Evolutionary conservation across 37 sponge, comb jelly and placozoan species (phyloP), one percentile per base, ranked within the genome.

Genomic region (Agelas oroides): DNA sequence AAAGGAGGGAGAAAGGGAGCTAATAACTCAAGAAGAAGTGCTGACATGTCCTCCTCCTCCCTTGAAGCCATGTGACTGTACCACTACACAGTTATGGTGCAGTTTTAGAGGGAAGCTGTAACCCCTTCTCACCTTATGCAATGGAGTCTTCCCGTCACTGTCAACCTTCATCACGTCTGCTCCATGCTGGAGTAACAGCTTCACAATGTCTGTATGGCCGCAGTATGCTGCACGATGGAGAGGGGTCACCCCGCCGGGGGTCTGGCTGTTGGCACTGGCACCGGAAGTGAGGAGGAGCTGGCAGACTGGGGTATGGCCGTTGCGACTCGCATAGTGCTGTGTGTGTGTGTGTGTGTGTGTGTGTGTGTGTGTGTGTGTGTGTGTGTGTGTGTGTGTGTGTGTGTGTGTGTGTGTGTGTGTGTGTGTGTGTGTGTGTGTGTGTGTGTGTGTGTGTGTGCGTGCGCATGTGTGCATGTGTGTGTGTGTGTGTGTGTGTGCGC

Each of bases 321-420:
- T 74, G 19, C 96, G 86, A 73, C 87, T 62, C 27, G 94, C 94
- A 87, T 95, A 95, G 52, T 95, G 96, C 96, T 95, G 35, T 11
- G 8, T 31, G 63, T 0, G 37, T 32, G 61, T 41, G 65, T 53
- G 33, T 17, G 46, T 46, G 46, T 46, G 46, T 8, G 8, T 46
- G 46, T 46, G 8, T 46, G 5, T 62, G 24, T n/a, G 28, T 62
- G 28, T 28, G 27, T n/a, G 28, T 28, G 28, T 28, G 27, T 5
- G 11, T 62, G 24, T 28, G 5, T 62, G 5, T 62, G 64, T 62
- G 64, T 62, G 24, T 62, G 64, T 62, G 28, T 62, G 24, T 62
- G 27, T 62, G 28, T 62, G 28, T 27, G 27, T 28, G 64, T 62
- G 64, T 62, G 46, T 46, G 46, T 46, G 46, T 46, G 46, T 46